Percentiles rank a stretch among this genome's conserved stretches.
Evolutionary conservation across 2,797 vertebrate genomes (phyloP).

Genomic region (Labeo calbasu): DNA sequence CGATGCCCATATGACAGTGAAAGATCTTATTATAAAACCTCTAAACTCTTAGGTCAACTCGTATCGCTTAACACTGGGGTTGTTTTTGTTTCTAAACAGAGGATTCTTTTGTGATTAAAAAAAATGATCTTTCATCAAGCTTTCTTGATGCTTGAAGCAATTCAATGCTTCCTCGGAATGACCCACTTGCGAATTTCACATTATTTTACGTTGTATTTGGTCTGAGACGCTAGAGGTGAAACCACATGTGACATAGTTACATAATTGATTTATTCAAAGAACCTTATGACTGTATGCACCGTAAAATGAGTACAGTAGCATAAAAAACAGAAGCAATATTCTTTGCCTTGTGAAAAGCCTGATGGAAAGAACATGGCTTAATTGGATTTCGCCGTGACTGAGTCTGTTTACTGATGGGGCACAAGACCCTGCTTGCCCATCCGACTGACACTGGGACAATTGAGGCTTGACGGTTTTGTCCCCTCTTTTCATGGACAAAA

Average conservation of each 20-base stretch:
- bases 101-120: conserved; percentile 67
- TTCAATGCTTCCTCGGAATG: conserved; percentile 66
- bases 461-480: conserved; percentile 62
- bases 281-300: conserved; percentile 48
- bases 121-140: conserved; percentile 61
- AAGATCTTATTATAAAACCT: conserved; percentile 37
- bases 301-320: conserved; percentile 52
- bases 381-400: conserved; percentile 55
- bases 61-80: conserved; percentile 61
- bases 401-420: conserved; percentile 51
- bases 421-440: conserved; percentile 56
- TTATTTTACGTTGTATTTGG: conserved; percentile 24
- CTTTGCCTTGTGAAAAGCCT: conserved; percentile 35
- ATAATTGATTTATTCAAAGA: conserved; percentile 53
- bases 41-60: conserved; percentile 25
- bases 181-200: conserved; percentile 37
- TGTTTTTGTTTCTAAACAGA: conserved; percentile 66
- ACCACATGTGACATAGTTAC: conserved; percentile 40
- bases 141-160: conserved; percentile 68
- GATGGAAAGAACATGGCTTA: conserved; percentile 51
- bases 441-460: conserved; percentile 65
- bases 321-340: conserved; percentile 31
- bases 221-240: conserved; percentile 39
- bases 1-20: not conserved
- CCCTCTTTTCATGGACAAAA: conserved; percentile 57